Base-by-base conservation (phyloP, 2,888 invertebrate genomes). In the Neria commutata region DNA sequence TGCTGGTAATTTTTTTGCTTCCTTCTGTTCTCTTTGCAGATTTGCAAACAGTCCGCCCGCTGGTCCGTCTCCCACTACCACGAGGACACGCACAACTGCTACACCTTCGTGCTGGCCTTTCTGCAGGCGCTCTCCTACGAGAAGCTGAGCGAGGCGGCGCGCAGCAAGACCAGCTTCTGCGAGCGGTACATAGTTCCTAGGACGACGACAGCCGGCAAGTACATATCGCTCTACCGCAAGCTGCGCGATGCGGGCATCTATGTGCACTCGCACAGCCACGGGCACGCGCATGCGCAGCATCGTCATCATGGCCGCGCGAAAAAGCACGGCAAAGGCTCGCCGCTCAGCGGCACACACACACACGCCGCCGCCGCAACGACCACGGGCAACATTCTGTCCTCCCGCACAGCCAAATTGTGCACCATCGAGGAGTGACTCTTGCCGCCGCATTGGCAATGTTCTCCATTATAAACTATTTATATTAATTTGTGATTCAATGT, bases 51-150 rank as follows among this genome's bases (percentile, higher is more conserved):
- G 62, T 64, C 76, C 24, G 55, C 56, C 50, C 72, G 74, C 52
- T 92, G 91, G 91, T 86, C 86, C 51, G 79, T 87, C 21, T 83
- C 85, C 45, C 85, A 87, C 72, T 95, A 95, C 78, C 84, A 91
- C 74, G 90, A 91, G 82, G 87, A 87, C 63, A 84, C 85, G 46
- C 88, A 91, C 81, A 95, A 95, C 80, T 95, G 95, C 78, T 94
- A 93, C 74, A 89, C 90, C 46, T 95, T 95, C 82, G 92, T 94
- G 10, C 83, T 94, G 60, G 87, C 89, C 33, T 94, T 94, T 80
- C 81, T 95, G 56, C 85, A 88, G 72, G 86, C 87, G 40, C 84
- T 95, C 16, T 87, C 88, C 67, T 90, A 90, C 72, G 88, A 88
- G 6, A 86, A 86, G 67, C 83, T 92, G 40, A 90, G 89, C 54